Conservation (phyloP, 2,888 invertebrate species). For the Drosophila nigritarsus region DNA sequence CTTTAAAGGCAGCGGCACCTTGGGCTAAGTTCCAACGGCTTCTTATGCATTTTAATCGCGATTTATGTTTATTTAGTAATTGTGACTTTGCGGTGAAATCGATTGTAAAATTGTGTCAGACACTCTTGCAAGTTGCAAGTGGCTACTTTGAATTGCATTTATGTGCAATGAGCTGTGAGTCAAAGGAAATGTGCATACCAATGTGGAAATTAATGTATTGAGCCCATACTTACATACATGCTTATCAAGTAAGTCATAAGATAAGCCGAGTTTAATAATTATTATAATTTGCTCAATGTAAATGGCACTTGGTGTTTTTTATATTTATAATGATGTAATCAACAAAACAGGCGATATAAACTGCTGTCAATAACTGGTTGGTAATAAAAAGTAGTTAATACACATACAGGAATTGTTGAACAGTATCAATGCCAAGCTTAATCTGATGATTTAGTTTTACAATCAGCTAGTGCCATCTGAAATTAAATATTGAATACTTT, state of each 20-base stretch:
- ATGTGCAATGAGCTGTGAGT: background rate
- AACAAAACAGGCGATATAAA: background rate
- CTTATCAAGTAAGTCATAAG: background rate
- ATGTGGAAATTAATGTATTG: background rate
- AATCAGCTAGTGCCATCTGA: background rate
- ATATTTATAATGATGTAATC: background rate
- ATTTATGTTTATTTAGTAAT: conserved; percentile 12
- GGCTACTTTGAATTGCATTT: conserved; percentile 5
- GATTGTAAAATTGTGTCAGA: conserved; percentile 10
- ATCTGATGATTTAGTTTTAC: background rate
- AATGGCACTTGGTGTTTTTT: background rate
- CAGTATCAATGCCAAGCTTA: background rate
- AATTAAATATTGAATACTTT: conserved; percentile 4
- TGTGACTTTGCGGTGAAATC: conserved; percentile 12
- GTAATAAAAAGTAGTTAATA: background rate
- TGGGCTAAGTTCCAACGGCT: conserved; percentile 7
- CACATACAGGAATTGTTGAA: background rate
- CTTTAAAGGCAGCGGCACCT: conserved; percentile 28
- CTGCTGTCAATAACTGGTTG: background rate
- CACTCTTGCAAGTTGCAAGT: conserved; percentile 1
- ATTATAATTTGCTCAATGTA: background rate
- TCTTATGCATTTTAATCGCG: conserved; percentile 8
- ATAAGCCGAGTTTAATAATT: conserved; percentile 1
- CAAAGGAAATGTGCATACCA: conserved; percentile 1
- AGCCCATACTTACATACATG: background rate